phyloP scores from a whole-genome alignment of 2,113 vertebrate genomes.

The Clarias magur region DNA sequence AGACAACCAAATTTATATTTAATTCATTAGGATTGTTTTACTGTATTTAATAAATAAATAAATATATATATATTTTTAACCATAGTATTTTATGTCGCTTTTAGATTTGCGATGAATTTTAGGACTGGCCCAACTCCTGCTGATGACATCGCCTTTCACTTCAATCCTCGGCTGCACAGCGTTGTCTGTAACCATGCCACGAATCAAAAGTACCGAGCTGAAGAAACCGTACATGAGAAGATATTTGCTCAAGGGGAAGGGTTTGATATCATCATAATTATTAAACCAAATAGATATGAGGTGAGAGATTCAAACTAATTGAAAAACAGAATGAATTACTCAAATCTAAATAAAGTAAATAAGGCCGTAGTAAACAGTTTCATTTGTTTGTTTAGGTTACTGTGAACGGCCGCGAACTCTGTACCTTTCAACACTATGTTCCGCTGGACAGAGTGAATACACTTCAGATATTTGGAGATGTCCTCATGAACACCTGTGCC shows the following conservation, averaged over 20 bases:
- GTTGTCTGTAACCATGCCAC: not conserved
- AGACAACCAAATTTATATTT: too few relatives aligned
- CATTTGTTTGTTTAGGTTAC: not conserved
- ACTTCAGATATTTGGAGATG: not conserved
- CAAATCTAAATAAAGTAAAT: not conserved
- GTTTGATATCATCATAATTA: constrained; percentile 11
- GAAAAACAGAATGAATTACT: not conserved
- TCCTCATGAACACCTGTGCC: constrained; percentile 3
- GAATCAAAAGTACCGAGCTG: not conserved
- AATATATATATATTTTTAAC: not conserved
- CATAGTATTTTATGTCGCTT: not conserved
- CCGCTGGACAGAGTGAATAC: not conserved
- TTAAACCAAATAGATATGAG: not conserved
- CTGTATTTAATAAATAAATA: too few relatives aligned
- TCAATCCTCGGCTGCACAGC: not conserved
- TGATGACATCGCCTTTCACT: constrained; percentile 2
- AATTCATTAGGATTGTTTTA: too few relatives aligned
- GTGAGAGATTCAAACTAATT: not conserved
- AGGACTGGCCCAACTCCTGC: not conserved
- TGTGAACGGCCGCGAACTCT: not conserved
- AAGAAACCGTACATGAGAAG: not conserved
- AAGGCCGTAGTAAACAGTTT: not conserved
- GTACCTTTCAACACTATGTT: not conserved
- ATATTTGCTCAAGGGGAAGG: not conserved
- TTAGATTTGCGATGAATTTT: not conserved